Evolutionary conservation across 2,888 invertebrate genomes (phyloP).

Genomic region (Argyresthia goedartella): DNA sequence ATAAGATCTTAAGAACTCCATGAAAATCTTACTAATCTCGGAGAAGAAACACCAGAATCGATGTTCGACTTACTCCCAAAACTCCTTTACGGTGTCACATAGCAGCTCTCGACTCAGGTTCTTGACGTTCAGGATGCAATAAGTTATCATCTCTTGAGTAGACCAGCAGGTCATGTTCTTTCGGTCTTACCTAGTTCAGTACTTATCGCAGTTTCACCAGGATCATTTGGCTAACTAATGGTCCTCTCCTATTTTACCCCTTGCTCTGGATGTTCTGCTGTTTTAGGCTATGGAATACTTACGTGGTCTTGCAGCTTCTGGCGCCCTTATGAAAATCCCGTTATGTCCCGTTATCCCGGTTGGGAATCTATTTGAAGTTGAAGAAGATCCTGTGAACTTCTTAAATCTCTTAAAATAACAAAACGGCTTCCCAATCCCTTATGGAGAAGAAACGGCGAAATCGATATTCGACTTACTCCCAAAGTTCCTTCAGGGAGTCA

Average conservation of each 20-base stretch:
- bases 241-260: neutral
- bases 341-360: no score
- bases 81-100: conserved; percentile 96
- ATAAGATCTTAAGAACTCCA: no score
- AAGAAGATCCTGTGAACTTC: no score
- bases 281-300: no score
- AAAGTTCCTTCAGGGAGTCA: conserved; percentile 98
- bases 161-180: conserved; percentile 76
- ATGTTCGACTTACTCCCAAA: conserved; percentile 91
- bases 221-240: neutral
- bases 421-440: no score
- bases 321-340: no score
- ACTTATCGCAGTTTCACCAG: neutral
- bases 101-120: conserved; percentile 79
- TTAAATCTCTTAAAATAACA: no score
- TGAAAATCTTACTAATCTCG: no score
- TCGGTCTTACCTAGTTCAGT: neutral
- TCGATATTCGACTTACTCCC: conserved; percentile 85
- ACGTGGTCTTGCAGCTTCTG: no score
- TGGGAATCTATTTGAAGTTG: no score
- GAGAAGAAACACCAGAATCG: neutral
- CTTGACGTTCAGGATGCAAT: conserved; percentile 75
- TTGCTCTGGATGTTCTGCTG: no score
- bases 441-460: neutral
- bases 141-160: conserved; percentile 48